Evolutionary conservation across 2,113 vertebrate species (phyloP).

Genomic region (Macquaria australasica): DNA sequence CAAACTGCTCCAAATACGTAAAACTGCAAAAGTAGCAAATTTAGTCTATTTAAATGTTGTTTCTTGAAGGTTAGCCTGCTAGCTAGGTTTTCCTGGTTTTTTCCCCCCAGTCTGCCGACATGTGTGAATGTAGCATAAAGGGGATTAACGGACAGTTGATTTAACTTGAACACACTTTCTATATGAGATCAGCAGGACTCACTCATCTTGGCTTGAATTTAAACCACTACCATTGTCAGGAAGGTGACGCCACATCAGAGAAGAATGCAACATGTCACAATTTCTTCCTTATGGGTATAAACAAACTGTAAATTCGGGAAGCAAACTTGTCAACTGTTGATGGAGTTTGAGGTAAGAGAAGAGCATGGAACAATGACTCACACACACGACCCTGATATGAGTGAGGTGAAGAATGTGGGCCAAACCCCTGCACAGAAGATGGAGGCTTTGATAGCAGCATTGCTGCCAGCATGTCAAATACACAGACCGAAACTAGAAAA

Average conservation of each 20-base stretch:
- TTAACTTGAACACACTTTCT: neutral
- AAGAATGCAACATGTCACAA: neutral
- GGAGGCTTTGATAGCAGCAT: neutral
- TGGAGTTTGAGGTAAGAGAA: neutral
- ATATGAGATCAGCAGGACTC: neutral
- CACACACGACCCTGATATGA: neutral
- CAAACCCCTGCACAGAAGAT: neutral
- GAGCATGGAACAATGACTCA: conserved; percentile 9
- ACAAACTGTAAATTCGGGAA: conserved; percentile 6
- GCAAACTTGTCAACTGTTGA: neutral
- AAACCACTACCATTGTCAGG: neutral
- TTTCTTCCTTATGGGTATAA: neutral
- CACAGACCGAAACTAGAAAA: neutral
- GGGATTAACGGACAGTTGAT: neutral
- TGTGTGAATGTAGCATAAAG: neutral
- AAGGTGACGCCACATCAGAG: conserved; percentile 33
- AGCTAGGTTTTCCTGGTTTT: neutral
- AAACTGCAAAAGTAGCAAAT: neutral
- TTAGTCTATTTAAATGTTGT: too few relatives aligned
- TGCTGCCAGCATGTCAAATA: neutral
- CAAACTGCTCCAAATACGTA: neutral
- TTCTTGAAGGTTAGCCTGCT: neutral
- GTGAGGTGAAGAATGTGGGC: neutral
- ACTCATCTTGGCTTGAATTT: neutral
- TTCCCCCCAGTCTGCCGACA: neutral